These are phyloP conservation scores for Caenorhabditis macrosperma DNA, from an alignment of 2,888 invertebrate species.

Conservation along the genomic window DNA sequence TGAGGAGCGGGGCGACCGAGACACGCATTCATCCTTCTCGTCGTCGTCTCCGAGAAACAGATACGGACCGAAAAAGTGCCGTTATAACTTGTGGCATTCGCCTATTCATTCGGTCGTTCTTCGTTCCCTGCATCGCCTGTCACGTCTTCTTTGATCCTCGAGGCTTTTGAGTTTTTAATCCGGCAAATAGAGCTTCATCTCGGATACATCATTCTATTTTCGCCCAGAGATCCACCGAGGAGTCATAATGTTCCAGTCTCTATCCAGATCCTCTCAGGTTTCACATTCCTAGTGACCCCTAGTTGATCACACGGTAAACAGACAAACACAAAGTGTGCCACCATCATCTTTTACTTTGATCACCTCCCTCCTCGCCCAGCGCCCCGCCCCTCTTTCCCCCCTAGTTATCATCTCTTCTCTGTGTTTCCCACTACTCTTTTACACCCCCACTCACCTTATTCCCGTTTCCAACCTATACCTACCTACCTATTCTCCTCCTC, in stretches of 20 bases:
- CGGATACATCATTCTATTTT: too few relatives aligned
- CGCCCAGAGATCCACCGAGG: too few relatives aligned
- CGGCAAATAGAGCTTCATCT: too few relatives aligned
- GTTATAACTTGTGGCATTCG: constrained; percentile 46
- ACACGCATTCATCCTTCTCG: constrained; percentile 1
- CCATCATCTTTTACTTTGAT: constrained; percentile 12
- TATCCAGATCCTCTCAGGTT: not conserved
- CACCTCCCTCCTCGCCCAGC: not conserved
- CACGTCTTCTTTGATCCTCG: not conserved
- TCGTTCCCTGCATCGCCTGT: not conserved
- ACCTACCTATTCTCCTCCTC: not conserved
- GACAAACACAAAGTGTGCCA: constrained; percentile 18
- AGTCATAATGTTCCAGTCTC: too few relatives aligned
- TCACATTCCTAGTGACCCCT: not conserved
- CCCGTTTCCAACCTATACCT: constrained; percentile 12
- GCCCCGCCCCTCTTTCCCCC: constrained; percentile 29
- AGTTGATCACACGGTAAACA: constrained; percentile 17
- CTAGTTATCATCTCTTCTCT: constrained; percentile 13
- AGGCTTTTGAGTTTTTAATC: not conserved
- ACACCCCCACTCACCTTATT: constrained; percentile 16
- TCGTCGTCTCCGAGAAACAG: not conserved
- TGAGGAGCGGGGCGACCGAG: not conserved
- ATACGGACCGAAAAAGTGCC: constrained; percentile 2
- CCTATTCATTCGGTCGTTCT: not conserved
- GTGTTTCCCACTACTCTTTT: constrained; percentile 17